These are phyloP conservation scores for Tyto alba DNA, from an alignment of 2,113 vertebrate species.

Conservation along the genomic window DNA sequence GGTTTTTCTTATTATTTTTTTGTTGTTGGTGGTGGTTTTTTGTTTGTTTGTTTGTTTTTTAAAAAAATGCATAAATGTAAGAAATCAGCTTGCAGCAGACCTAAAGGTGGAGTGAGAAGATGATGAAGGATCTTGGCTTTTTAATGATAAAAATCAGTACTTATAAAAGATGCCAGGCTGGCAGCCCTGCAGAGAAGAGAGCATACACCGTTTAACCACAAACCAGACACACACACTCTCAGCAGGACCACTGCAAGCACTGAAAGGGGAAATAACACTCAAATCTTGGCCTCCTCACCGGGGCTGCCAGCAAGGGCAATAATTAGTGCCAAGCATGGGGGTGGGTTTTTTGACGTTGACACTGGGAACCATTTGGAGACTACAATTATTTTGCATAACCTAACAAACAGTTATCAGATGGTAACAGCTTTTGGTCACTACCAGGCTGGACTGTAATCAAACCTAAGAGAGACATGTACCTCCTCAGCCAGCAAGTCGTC, in stretches of 20 bases:
- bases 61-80: neutral
- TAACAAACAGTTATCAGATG: constrained; percentile 34
- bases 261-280: constrained; percentile 40
- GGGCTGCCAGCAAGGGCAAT: neutral
- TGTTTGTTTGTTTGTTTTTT: neutral
- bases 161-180: constrained; percentile 1
- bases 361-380: neutral
- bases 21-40: no score
- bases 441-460: constrained; percentile 22
- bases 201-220: constrained; percentile 45
- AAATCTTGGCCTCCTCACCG: neutral
- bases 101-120: constrained; percentile 14
- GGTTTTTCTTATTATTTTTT: no score
- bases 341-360: neutral
- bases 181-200: constrained; percentile 24
- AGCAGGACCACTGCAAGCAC: constrained; percentile 39
- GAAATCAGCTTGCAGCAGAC: neutral
- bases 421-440: constrained; percentile 36
- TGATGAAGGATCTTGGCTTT: neutral
- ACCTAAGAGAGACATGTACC: neutral
- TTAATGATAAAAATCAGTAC: constrained; percentile 46
- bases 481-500: constrained; percentile 9
- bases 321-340: constrained; percentile 10
- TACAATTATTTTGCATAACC: constrained; percentile 21
- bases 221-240: constrained; percentile 31